Conservation (phyloP, 2,113 vertebrate genomes). For the Antigone vipio region DNA sequence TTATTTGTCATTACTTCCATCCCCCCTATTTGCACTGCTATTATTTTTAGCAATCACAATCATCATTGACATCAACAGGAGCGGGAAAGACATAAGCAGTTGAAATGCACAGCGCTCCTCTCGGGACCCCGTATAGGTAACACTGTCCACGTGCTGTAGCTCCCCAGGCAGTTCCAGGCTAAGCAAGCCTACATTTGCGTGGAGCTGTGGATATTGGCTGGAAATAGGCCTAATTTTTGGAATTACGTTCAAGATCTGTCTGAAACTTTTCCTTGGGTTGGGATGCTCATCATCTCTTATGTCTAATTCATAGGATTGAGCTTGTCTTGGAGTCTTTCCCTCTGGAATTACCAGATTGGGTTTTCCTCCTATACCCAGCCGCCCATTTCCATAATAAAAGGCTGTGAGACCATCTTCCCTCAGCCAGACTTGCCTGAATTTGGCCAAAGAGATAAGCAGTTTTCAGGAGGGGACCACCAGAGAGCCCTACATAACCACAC, state of each 20-base stretch:
- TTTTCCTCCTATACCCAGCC: not conserved
- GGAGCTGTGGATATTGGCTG: not conserved
- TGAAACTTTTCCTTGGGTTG: not conserved
- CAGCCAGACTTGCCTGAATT: not conserved
- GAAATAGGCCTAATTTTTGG: not conserved
- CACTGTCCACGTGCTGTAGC: too few relatives aligned
- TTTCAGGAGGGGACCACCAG: not conserved
- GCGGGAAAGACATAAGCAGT: not conserved
- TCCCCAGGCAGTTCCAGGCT: not conserved
- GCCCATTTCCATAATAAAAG: not conserved
- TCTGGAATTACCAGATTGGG: not conserved
- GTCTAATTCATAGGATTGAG: not conserved
- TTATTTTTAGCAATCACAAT: not conserved
- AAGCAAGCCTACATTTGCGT: not conserved
- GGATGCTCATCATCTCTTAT: not conserved
- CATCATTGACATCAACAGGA: not conserved
- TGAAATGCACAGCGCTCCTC: not conserved
- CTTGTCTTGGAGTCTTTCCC: not conserved
- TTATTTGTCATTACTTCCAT: not conserved
- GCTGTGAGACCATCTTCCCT: not conserved
- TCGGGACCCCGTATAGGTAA: accelerated
- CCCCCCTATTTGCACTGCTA: not conserved
- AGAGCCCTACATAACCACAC: not conserved
- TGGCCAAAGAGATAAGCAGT: not conserved
- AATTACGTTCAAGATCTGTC: not conserved